Conservation (phyloP, 1,140 invertebrate species). For the Lanistes nyassanus region DNA sequence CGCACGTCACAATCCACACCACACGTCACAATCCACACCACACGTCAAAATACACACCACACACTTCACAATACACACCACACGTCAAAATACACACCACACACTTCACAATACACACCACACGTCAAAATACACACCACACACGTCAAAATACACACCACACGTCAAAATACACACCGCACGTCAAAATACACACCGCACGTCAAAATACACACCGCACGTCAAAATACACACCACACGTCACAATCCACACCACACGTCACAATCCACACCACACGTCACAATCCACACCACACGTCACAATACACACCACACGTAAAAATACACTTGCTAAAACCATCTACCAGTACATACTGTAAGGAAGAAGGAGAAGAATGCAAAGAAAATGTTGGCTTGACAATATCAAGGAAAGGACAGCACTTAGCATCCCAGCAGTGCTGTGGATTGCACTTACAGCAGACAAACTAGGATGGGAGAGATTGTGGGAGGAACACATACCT, state of each 20-base stretch:
- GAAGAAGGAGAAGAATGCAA: slow-evolving; percentile 1
- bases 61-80: not conserved
- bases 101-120: too few species aligned
- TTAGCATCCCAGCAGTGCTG: too few species aligned
- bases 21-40: too few species aligned
- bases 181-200: not conserved
- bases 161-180: not conserved
- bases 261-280: not conserved
- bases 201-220: not conserved
- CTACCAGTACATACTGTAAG: not conserved
- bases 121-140: slow-evolving; percentile 6
- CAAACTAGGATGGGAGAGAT: not conserved
- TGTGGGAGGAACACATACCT: not conserved
- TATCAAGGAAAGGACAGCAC: not conserved
- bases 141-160: slow-evolving; percentile 1
- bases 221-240: not conserved
- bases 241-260: not conserved
- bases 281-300: not conserved
- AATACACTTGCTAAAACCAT: not conserved
- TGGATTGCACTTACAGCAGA: too few species aligned
- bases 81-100: not conserved
- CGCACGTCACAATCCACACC: too few species aligned
- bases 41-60: not conserved
- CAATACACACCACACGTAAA: not conserved
- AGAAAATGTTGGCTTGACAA: too few species aligned